Evolutionary conservation across 2,888 invertebrate species (phyloP).

Genomic region (Lypha dubia): DNA sequence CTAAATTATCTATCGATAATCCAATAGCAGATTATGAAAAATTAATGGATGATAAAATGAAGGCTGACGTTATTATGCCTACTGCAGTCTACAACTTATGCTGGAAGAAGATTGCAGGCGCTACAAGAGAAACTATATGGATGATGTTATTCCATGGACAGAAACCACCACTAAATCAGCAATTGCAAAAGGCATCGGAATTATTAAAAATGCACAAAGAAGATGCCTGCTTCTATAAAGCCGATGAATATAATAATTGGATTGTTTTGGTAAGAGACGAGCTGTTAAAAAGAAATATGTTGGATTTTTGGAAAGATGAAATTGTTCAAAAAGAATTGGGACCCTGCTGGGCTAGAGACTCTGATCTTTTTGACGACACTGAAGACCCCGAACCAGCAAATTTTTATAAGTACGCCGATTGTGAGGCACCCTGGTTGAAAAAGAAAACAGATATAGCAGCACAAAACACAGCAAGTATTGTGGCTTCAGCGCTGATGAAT

Average conservation of each 20-base stretch:
- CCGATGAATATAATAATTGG: conserved; percentile 81
- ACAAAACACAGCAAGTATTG: not conserved
- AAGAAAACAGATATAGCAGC: not conserved
- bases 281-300: conserved; percentile 77
- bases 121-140: conserved; percentile 77
- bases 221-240: conserved; percentile 79
- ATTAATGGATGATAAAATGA: conserved; percentile 75
- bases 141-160: conserved; percentile 75
- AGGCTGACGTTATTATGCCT: conserved; percentile 74
- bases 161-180: conserved; percentile 44
- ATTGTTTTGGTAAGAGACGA: conserved; percentile 79
- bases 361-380: conserved; percentile 78
- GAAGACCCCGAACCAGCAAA: conserved; percentile 76
- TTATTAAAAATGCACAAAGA: conserved; percentile 81
- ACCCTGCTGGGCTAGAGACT: conserved; percentile 78
- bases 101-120: conserved; percentile 74
- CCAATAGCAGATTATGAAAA: conserved; percentile 76
- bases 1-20: conserved; percentile 65
- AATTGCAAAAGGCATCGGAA: conserved; percentile 73
- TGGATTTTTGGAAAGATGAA: conserved; percentile 79
- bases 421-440: conserved; percentile 59
- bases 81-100: conserved; percentile 75
- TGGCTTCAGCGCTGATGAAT: not conserved
- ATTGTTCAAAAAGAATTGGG: conserved; percentile 80
- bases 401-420: conserved; percentile 78